Conservation (phyloP, 2,888 invertebrate genomes). For the Elegia similella region DNA sequence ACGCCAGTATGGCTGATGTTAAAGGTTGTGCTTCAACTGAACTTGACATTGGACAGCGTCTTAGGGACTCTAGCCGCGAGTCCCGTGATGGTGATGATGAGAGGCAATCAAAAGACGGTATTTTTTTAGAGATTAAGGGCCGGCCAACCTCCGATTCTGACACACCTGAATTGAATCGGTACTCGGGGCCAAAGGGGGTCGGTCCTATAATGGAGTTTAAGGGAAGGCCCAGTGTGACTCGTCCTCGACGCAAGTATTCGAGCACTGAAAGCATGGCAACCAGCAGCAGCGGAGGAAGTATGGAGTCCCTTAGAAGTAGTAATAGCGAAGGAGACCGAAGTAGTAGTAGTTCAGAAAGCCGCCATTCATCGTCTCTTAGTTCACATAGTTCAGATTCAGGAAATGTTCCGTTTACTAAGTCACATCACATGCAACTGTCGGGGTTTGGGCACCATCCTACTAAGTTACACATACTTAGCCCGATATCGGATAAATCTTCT, state of each 20-base stretch:
- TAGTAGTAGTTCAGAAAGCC: slow-evolving; percentile 91
- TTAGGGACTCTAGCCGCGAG: slow-evolving; percentile 76
- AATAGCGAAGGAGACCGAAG: slow-evolving; percentile 94
- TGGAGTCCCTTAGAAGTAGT: slow-evolving; percentile 93
- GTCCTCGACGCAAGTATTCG: slow-evolving; percentile 84
- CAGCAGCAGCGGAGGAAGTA: slow-evolving; percentile 92
- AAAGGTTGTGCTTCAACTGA: slow-evolving; percentile 76
- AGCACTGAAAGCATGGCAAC: slow-evolving; percentile 94
- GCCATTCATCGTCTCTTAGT: slow-evolving; percentile 91
- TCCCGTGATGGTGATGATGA: slow-evolving; percentile 86
- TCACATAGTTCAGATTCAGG: slow-evolving; percentile 93
- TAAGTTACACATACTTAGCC: slow-evolving; percentile 92
- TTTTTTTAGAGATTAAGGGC: slow-evolving; percentile 88
- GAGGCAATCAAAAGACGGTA: slow-evolving; percentile 85
- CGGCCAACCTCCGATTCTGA: slow-evolving; percentile 83
- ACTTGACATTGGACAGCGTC: slow-evolving; percentile 73
- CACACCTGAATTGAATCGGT: slow-evolving; percentile 80
- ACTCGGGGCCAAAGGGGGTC: slow-evolving; percentile 79
- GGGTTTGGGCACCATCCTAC: slow-evolving; percentile 87
- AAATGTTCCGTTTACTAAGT: slow-evolving; percentile 82
- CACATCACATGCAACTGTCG: slow-evolving; percentile 83
- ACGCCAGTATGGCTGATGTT: slow-evolving; percentile 84
- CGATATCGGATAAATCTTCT: slow-evolving; percentile 94
- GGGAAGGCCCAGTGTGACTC: slow-evolving; percentile 78
- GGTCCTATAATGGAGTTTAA: slow-evolving; percentile 84